Percentiles rank a stretch among this genome's conserved stretches.
Conservation (phyloP, 2,797 vertebrate species). For the Pteronotus mesoamericanus region DNA sequence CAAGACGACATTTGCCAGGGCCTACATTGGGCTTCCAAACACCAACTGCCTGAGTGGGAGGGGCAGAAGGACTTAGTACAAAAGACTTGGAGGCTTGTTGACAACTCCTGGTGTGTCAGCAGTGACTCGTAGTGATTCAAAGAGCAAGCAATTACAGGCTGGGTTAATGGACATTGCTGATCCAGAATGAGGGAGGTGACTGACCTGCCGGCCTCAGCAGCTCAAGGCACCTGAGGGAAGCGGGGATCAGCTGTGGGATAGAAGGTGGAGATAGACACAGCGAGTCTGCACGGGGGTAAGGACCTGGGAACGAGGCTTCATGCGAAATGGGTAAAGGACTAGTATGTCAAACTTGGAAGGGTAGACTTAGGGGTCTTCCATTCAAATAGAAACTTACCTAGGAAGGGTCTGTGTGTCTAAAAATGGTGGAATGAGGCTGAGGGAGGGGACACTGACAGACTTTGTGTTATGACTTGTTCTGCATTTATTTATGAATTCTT, state of each 20-base stretch:
- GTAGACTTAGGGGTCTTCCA: neutral
- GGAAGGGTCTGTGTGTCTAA: neutral
- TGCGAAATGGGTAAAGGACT: neutral
- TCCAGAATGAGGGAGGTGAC: neutral
- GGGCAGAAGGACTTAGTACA: neutral
- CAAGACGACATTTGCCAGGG: neutral
- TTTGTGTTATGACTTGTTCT: neutral
- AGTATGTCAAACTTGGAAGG: neutral
- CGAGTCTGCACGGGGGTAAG: neutral
- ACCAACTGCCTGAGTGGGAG: neutral
- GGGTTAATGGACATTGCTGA: neutral
- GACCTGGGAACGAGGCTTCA: neutral
- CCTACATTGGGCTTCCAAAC: neutral
- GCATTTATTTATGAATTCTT: neutral
- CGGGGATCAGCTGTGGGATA: neutral
- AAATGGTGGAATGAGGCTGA: neutral
- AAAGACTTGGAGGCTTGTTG: neutral
- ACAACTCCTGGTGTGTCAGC: neutral
- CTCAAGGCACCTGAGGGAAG: neutral
- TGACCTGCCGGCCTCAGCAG: constrained; percentile 13
- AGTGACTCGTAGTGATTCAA: neutral
- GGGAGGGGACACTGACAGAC: neutral
- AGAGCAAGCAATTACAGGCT: neutral
- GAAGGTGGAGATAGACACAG: neutral
- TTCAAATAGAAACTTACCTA: neutral